phyloP scores from a whole-genome alignment of 2,113 vertebrate species.

The Tetrax tetrax region DNA sequence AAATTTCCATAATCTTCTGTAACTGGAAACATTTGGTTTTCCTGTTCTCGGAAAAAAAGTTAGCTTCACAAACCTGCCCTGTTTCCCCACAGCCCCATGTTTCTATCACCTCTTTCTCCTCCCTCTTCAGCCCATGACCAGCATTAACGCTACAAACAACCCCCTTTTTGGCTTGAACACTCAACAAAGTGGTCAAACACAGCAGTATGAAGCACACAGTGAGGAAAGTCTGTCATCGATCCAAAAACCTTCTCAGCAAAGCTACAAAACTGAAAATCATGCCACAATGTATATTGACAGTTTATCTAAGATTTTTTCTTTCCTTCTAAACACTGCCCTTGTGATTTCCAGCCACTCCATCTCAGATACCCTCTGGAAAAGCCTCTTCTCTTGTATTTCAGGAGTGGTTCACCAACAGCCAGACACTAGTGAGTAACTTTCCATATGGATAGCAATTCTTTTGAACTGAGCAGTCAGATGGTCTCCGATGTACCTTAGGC shows the following conservation, averaged over 20 bases:
- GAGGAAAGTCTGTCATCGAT: not conserved
- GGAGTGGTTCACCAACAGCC: not conserved
- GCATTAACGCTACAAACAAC: not conserved
- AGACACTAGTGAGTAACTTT: not conserved
- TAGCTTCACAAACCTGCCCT: not conserved
- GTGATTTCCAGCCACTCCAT: constrained; percentile 3
- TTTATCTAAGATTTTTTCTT: not conserved
- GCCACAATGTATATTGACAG: not conserved
- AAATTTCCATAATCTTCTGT: not conserved
- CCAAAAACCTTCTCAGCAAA: constrained; percentile 33
- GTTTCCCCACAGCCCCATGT: not conserved
- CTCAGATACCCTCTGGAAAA: not conserved
- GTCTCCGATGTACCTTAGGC: not conserved
- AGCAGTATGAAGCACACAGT: not conserved
- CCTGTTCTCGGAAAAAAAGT: not conserved
- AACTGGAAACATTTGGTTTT: not conserved
- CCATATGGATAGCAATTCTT: not conserved
- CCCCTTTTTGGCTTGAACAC: not conserved
- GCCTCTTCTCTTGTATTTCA: not conserved
- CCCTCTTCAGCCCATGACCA: not conserved
- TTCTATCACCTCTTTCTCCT: not conserved
- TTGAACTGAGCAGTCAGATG: not conserved
- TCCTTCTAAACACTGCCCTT: not conserved
- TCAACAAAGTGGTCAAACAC: not conserved
- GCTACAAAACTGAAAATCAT: not conserved